These are phyloP conservation scores for Acanthococcus lagerstroemiae DNA, from an alignment of 2,888 invertebrate genomes.

Conservation along the genomic window DNA sequence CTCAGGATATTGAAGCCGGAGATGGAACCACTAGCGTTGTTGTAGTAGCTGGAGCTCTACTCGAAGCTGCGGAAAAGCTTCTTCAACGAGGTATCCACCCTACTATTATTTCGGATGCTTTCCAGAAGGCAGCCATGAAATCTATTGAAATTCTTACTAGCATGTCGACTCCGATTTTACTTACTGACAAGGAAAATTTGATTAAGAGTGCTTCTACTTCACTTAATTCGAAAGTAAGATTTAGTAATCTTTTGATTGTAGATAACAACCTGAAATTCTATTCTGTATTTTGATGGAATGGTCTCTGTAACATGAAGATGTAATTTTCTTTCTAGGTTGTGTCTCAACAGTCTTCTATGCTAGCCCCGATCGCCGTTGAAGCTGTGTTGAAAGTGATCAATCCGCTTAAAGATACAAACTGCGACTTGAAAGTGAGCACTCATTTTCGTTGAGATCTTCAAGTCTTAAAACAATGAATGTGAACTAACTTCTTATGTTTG, in stretches of 20 bases:
- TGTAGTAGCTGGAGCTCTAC: slow-evolving; percentile 87
- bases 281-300: no score
- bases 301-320: no score
- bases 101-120: slow-evolving; percentile 92
- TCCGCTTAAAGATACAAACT: slow-evolving; percentile 59
- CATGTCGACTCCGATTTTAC: slow-evolving; percentile 77
- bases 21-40: slow-evolving; percentile 99
- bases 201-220: slow-evolving; percentile 95
- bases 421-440: slow-evolving; percentile 60
- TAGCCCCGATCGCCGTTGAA: slow-evolving; percentile 95
- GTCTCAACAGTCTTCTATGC: slow-evolving; percentile 87
- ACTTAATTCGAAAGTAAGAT: slow-evolving; percentile 79
- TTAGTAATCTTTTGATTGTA: no score
- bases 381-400: slow-evolving; percentile 82
- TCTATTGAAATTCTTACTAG: slow-evolving; percentile 65
- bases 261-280: slow-evolving; percentile 7
- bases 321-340: slow-evolving; percentile 56
- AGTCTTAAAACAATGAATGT: background rate
- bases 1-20: slow-evolving; percentile 98
- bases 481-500: background rate
- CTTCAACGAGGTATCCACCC: slow-evolving; percentile 93
- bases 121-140: slow-evolving; percentile 72
- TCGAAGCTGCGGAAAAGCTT: slow-evolving; percentile 89
- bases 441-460: background rate
- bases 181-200: slow-evolving; percentile 75